Conservation (phyloP, 2,888 invertebrate genomes). For the Stenodera caucasica region DNA sequence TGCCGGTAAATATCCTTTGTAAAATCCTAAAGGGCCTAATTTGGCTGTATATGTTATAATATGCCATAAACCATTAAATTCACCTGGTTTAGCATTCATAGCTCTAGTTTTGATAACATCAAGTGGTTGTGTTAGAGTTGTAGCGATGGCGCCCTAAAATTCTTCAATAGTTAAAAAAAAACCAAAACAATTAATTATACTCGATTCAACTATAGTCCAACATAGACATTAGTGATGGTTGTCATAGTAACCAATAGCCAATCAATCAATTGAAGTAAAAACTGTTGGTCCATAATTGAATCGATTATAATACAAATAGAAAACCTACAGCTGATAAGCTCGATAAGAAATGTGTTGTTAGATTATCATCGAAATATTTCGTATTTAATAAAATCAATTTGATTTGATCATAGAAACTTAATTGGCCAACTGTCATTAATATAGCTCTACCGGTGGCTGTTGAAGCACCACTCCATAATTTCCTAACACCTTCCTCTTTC, state of each 20-base stretch:
- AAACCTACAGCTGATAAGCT: slow-evolving; percentile 74
- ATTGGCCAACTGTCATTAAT: slow-evolving; percentile 94
- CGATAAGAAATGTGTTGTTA: slow-evolving; percentile 82
- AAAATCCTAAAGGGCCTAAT: slow-evolving; percentile 88
- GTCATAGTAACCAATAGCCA: no score
- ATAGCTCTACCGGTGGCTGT: slow-evolving; percentile 67
- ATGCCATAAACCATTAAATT: slow-evolving; percentile 73
- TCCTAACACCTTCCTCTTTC: slow-evolving; percentile 73
- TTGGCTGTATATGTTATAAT: slow-evolving; percentile 82
- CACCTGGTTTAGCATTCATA: slow-evolving; percentile 95
- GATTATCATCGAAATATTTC: slow-evolving; percentile 76
- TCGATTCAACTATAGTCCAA: no score
- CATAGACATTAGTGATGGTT: no score
- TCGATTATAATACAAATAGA: neutral
- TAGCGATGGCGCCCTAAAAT: slow-evolving; percentile 80
- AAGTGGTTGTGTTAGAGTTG: slow-evolving; percentile 91
- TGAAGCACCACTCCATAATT: slow-evolving; percentile 88
- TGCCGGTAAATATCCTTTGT: slow-evolving; percentile 94
- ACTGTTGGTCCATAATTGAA: no score
- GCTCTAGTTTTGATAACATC: slow-evolving; percentile 96
- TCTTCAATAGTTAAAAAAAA: neutral
- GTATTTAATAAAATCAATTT: slow-evolving; percentile 66
- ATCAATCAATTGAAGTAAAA: neutral
- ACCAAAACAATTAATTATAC: neutral
- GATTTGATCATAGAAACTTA: slow-evolving; percentile 94